Percentiles rank a stretch among this genome's conserved stretches.
Evolutionary conservation across 2,888 invertebrate species (phyloP).

Genomic region (Aricia artaxerxes): DNA sequence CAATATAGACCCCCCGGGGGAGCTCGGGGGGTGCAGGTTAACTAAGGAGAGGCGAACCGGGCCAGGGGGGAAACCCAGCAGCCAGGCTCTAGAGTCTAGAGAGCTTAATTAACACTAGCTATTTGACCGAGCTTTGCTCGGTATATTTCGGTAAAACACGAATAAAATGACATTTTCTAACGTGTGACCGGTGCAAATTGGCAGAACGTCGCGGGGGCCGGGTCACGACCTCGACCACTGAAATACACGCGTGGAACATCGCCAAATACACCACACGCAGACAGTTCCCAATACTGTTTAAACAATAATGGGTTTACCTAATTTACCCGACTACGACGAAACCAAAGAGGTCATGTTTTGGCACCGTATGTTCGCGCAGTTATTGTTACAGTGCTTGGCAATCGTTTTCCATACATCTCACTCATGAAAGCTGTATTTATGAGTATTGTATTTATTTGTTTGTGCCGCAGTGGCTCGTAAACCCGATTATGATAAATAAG

Average conservation of each 20-base stretch:
- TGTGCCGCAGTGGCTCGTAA: no score
- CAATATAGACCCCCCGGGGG: slow-evolving; percentile 96
- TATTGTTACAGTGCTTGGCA: no score
- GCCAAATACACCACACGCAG: slow-evolving; percentile 18
- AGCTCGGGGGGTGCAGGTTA: slow-evolving; percentile 87
- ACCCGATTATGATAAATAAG: no score
- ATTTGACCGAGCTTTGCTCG: no score
- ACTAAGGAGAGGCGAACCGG: slow-evolving; percentile 98
- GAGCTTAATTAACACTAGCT: no score
- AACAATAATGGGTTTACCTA: neutral
- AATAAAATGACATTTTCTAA: no score
- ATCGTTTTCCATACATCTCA: no score
- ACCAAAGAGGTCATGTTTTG: no score
- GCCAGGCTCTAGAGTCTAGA: slow-evolving; percentile 78
- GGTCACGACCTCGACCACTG: slow-evolving; percentile 30
- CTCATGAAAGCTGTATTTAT: no score
- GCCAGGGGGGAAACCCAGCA: slow-evolving; percentile 99
- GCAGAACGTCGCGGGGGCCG: neutral
- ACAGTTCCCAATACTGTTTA: neutral
- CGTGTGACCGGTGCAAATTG: neutral
- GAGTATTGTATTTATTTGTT: no score
- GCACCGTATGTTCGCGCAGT: no score
- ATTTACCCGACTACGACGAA: neutral
- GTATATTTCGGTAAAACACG: no score
- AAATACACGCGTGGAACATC: slow-evolving; percentile 24